A percentile compares a stretch with the other conserved stretches of the same genome.
These are phyloP conservation scores for Danio jaintianensis DNA, from an alignment of 2,797 vertebrate species.

Conservation along the genomic window DNA sequence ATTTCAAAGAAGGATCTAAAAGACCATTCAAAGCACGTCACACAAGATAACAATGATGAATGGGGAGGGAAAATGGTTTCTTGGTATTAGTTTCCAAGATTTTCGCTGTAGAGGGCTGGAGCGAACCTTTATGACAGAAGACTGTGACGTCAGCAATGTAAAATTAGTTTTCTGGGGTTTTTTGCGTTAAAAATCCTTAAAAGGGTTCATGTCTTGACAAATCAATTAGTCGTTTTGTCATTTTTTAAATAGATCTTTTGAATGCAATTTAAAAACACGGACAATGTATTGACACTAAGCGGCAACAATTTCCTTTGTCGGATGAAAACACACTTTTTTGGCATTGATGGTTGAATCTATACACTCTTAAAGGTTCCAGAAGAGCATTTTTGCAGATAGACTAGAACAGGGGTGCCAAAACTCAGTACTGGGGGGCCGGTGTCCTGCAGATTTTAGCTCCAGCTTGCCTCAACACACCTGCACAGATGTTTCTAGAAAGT, in stretches of 20 bases:
- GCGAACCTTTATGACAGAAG: neutral
- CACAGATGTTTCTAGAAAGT: too few relatives aligned
- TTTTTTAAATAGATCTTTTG: neutral
- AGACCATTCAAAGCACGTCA: conserved; percentile 38
- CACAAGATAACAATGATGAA: conserved; percentile 50
- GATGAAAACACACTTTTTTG: too few relatives aligned
- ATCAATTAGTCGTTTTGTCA: neutral
- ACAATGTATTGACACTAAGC: neutral
- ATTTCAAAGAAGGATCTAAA: conserved; percentile 54
- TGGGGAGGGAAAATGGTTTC: conserved; percentile 42
- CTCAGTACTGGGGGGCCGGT: too few relatives aligned
- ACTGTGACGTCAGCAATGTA: neutral
- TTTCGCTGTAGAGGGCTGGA: conserved; percentile 10
- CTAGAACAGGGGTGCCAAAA: too few relatives aligned
- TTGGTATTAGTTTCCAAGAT: conserved; percentile 43
- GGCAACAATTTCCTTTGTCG: too few relatives aligned
- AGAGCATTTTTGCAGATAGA: too few relatives aligned
- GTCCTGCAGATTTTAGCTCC: too few relatives aligned
- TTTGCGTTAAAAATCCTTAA: neutral
- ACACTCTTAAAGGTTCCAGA: too few relatives aligned
- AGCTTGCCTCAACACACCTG: too few relatives aligned
- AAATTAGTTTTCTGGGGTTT: neutral
- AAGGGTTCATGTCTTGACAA: neutral
- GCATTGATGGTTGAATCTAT: too few relatives aligned
- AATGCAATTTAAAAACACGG: neutral